phyloP scores from a whole-genome alignment of 2,797 vertebrate genomes.

The Cuniculus paca region DNA sequence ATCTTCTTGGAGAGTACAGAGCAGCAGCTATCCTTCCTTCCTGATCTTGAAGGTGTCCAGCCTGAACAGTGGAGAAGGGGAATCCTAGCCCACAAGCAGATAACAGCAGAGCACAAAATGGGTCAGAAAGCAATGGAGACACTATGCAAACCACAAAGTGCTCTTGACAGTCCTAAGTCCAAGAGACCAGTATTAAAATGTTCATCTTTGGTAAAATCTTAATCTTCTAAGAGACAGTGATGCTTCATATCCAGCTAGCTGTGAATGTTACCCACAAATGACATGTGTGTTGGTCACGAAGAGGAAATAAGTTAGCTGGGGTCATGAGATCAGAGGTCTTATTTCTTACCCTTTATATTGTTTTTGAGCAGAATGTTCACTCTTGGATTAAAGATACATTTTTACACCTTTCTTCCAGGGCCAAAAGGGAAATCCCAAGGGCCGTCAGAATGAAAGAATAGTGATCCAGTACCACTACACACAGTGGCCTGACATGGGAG shows the following conservation, averaged over 20 bases:
- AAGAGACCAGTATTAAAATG: neutral
- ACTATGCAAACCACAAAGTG: neutral
- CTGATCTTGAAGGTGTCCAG: neutral
- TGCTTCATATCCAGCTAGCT: neutral
- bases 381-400: neutral
- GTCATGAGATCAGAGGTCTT: neutral
- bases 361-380: neutral
- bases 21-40: neutral
- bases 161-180: neutral
- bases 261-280: neutral
- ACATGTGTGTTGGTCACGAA: neutral
- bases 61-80: no score
- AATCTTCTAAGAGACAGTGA: neutral
- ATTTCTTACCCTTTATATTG: neutral
- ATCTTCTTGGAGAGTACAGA: neutral
- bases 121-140: neutral
- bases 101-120: neutral
- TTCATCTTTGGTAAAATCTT: neutral
- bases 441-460: slow-evolving; percentile 94
- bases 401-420: slow-evolving; percentile 85
- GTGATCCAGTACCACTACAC: slow-evolving; percentile 99
- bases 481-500: slow-evolving; percentile 99
- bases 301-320: neutral
- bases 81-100: neutral
- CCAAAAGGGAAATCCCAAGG: slow-evolving; percentile 95